Base-by-base conservation (phyloP, 2,888 invertebrate species). In the Coecobrya sp. region DNA sequence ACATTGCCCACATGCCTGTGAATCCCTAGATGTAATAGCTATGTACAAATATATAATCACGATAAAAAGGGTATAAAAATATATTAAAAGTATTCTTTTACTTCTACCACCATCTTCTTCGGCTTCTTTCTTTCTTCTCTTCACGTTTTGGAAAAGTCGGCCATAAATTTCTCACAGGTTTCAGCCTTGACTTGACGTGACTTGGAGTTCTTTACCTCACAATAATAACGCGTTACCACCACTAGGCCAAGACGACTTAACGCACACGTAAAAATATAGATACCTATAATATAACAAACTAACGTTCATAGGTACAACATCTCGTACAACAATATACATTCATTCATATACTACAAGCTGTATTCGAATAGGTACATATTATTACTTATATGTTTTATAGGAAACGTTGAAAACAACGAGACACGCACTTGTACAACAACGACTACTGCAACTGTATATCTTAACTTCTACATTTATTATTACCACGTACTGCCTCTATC, bases 131-230 rank as follows among this genome's bases (percentile, higher is more conserved):
- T 52, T 81, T 89, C 62, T 59, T 59, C 52, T 89, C 82, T 82
- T 82, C 89, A 89, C 68, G 79, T 82, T 88, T 89, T 82, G 68
- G 82, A 82, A 89, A 81, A 81, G 82, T 89, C 89, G 82, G 89
- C 89, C 82, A 89, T 89, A 89, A 89, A 89, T 89, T 89, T 89
- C 89, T 89, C 89, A 79, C 79, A 89, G 70, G 82, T 70, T 89
- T 89, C 89, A 89, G 82, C 89, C 82, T 89, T 89, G 82, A 89
- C 89, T 89, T 89, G 89, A 89, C 82, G 82, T 89, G 89, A 89
- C 82, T 89, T 89, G 89, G 70, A 89, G 89, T 89, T 89, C 82
- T 89, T 89, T 89, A 89, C 82, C 89, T 89, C 89, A 89, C 65
- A 81, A 89, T 82, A 89, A 88, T 88, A 88, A 79, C 76, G 65